A percentile compares a stretch with the other conserved stretches of the same genome.
Evolutionary conservation across 2,888 invertebrate genomes (phyloP).

Genomic region (Sericinus montela): DNA sequence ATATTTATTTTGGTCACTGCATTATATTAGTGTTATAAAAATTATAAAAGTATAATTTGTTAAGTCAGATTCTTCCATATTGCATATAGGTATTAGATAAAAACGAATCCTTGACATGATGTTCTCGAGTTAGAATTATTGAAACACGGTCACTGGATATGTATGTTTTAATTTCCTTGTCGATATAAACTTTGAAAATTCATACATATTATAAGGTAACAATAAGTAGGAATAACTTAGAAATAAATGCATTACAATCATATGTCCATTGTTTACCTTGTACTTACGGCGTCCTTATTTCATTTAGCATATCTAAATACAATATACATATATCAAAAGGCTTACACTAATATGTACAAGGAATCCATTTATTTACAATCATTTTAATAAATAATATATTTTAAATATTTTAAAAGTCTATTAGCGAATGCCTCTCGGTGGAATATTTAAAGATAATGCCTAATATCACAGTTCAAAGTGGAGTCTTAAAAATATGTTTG

Average conservation of each 20-base stretch:
- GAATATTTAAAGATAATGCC: constrained; percentile 42
- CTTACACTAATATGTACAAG: constrained; percentile 59
- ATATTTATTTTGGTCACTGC: too few relatives aligned
- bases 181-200: constrained; percentile 20
- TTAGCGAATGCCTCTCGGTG: constrained; percentile 52
- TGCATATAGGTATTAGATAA: not conserved
- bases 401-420: constrained; percentile 39
- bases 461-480: constrained; percentile 73
- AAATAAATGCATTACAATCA: constrained; percentile 21
- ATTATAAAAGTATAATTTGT: not conserved
- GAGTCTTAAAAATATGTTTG: constrained; percentile 62
- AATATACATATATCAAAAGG: constrained; percentile 10
- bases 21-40: too few relatives aligned
- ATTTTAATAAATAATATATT: constrained; percentile 63
- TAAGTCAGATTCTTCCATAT: not conserved
- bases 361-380: constrained; percentile 55
- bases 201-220: constrained; percentile 21
- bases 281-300: constrained; percentile 26
- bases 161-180: constrained; percentile 25
- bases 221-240: constrained; percentile 19
- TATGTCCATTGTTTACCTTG: constrained; percentile 30
- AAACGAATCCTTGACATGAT: not conserved
- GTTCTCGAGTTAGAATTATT: not conserved
- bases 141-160: constrained; percentile 21
- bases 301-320: constrained; percentile 2